Conservation (phyloP, 1,140 invertebrate species). For the Caenorhabditis tropicalis region DNA sequence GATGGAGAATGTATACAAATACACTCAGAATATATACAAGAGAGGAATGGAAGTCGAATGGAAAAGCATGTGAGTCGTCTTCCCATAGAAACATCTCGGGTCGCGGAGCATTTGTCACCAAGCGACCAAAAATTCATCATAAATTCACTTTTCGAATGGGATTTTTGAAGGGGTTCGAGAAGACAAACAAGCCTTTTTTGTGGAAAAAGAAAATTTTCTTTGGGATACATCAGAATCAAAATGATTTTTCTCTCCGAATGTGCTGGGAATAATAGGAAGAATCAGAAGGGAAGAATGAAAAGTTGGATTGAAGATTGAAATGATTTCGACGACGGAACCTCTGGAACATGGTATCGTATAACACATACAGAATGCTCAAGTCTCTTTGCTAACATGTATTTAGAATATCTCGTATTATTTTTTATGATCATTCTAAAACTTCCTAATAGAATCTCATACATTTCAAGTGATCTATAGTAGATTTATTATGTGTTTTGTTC, state of each 20-base stretch:
- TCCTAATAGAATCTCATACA: no score
- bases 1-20: conserved; percentile 5
- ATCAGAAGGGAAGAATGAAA: not conserved
- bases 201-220: not conserved
- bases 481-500: no score
- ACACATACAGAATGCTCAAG: no score
- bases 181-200: not conserved
- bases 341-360: no score
- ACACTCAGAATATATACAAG: not conserved
- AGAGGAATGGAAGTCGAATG: not conserved
- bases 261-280: not conserved
- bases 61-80: not conserved
- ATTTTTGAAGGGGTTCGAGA: no score
- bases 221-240: not conserved
- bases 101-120: conserved; percentile 14
- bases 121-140: not conserved
- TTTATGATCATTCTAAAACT: no score
- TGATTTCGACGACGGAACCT: no score
- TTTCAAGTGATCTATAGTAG: no score
- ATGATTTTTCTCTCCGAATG: not conserved
- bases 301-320: not conserved
- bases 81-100: conserved; percentile 7
- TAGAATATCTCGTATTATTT: no score
- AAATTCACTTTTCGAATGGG: conserved; percentile 13
- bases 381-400: no score